Base-by-base conservation (phyloP, 2,888 invertebrate genomes). In the Diarsia brunnea region DNA sequence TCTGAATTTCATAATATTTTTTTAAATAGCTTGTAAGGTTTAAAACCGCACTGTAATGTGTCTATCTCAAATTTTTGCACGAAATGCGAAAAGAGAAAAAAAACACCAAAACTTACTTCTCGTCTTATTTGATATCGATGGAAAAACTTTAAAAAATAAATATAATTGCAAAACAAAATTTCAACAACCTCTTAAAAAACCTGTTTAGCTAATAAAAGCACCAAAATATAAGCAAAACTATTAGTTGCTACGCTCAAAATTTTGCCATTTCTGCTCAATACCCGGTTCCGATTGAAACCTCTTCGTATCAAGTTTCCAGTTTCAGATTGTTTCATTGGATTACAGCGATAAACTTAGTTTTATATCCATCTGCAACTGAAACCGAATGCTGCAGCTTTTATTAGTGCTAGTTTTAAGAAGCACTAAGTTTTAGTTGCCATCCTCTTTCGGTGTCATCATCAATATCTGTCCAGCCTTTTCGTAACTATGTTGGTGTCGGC, bases 321-420 rank as follows among this genome's bases (percentile, higher is more conserved):
- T 68, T 8, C n/a, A 71, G 31, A 69, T 71, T 31, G 55, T 70
- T 84, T 70, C 31, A 73, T 71, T 73, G 60, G 64, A 68, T 68
- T 24, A 65, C 63, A 10, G 45, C 11, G 8, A 27, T 45, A 51
- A 78, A 83, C 69, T 65, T 70, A 49, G 60, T 70, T 65, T 55
- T 24, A 31, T 43, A 24, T 84, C 12, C n/a, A n/a, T n/a, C n/a
- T n/a, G n/a, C 24, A 60, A 8, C 14, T n/a, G 8, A 51, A 64
- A 68, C 14, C 47, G 21, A 27, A 53, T 31, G 14, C 24, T 51
- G 53, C 21, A 43, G 19, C n/a, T 82, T 73, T 31, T n/a, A 16
- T 47, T 64, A 31, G 14, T 49, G 24, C 12, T 49, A 24, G 16
- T 53, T 0, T 47, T 58, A 21, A 58, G 11, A 55, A 19, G 10